Evolutionary conservation across 2,113 vertebrate genomes (phyloP), one percentile per base, ranked within the genome.

Genomic region (Cepphus grylle): DNA sequence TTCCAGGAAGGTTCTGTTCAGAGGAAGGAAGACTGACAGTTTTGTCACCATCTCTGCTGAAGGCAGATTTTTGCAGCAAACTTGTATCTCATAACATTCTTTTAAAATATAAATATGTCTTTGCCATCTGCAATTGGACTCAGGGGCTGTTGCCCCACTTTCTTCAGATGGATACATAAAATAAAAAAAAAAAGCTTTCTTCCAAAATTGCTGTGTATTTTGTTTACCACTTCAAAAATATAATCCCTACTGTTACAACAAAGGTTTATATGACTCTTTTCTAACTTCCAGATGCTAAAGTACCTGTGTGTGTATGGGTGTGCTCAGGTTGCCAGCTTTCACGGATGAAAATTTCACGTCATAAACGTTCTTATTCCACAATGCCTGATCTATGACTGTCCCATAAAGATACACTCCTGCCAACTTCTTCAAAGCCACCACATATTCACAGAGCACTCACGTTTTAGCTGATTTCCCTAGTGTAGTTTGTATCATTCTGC

Each of bases 341-440:
- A 65, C 26, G 76, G 53, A 69, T 70, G 58, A 85, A 67, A 89
- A 69, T 81, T 90, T 84, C 86, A 71, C 9, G 56, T 87, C 77
- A 70, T 87, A 94, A 93, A 88, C 58, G 94, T 61, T 94, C 59
- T 52, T 79, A 81, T 90, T 49, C 86, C 65, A 77, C 67, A 89
- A 91, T 77, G 58, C 55, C 91, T 96, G 83, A 97, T 95, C 83
- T 94, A 19, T 71, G 87, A 58, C 50, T 86, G 71, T 91, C 93
- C 93, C 84, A 76, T 86, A 94, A 96, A 97, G 69, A 58, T 63
- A 81, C 38, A 76, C 72, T 94, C 59, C 94, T 96, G 90, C 88
- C 88, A 96, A 86, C 67, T 90, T 96, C 88, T 97, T 97, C 95
- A 96, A 97, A 97, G 92, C 67, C 91, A 74, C 81, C 78, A 94